phyloP scores from a whole-genome alignment of 2,888 invertebrate species.

The Pollenia amentaria region DNA sequence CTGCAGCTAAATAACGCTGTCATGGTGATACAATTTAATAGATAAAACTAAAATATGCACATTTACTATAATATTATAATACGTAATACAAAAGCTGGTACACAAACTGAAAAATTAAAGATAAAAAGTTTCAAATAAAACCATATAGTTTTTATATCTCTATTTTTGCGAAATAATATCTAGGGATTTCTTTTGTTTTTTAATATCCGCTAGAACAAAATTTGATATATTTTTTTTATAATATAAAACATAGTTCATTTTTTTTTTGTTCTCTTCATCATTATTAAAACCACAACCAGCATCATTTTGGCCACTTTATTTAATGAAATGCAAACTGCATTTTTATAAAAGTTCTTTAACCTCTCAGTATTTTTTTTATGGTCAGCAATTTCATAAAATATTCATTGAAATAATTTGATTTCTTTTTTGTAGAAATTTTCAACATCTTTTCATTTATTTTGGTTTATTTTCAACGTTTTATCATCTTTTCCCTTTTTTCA shows the following conservation, averaged over 20 bases:
- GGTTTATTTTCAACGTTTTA: neutral
- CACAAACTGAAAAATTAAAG: neutral
- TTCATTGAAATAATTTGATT: constrained; percentile 69
- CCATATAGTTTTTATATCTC: neutral
- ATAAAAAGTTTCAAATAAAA: constrained; percentile 20
- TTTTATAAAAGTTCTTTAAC: constrained; percentile 59
- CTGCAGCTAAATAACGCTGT: constrained; percentile 44
- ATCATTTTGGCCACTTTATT: constrained; percentile 62
- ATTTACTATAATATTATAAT: constrained; percentile 2
- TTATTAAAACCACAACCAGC: constrained; percentile 20
- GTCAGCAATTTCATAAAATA: constrained; percentile 44
- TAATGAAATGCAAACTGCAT: constrained; percentile 70
- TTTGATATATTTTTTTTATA: constrained; percentile 10
- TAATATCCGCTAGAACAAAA: neutral
- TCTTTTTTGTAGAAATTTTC: constrained; percentile 21
- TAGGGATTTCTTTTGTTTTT: constrained; percentile 6
- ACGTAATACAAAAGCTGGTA: constrained; percentile 18
- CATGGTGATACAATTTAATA: constrained; percentile 57
- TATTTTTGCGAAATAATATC: constrained; percentile 4
- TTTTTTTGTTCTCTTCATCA: constrained; percentile 2
- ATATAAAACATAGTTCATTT: constrained; percentile 35
- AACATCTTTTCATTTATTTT: constrained; percentile 2
- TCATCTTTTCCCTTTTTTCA: neutral
- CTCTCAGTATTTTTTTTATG: constrained; percentile 38
- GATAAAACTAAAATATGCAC: constrained; percentile 45